Evolutionary conservation across 2,888 invertebrate genomes (phyloP).

Genomic region (Pheosia gnoma): DNA sequence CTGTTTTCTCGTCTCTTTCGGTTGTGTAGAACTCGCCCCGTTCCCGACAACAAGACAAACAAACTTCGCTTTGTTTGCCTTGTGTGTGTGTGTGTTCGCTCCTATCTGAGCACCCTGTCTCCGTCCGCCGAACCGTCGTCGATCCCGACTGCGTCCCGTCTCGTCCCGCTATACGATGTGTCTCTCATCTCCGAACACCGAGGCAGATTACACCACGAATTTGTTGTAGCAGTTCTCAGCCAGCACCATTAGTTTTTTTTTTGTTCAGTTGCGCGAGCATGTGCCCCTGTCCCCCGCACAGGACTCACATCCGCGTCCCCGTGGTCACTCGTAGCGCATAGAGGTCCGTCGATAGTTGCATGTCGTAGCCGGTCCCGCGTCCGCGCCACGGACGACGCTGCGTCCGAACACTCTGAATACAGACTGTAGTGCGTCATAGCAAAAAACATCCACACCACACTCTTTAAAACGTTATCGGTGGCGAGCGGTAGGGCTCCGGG

Average conservation of each 20-base stretch:
- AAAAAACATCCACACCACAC: slow-evolving; percentile 78
- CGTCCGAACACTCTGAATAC: slow-evolving; percentile 64
- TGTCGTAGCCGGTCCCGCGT: slow-evolving; percentile 47
- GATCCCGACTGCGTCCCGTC: slow-evolving; percentile 35
- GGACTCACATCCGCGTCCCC: slow-evolving; percentile 24
- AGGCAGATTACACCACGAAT: slow-evolving; percentile 46
- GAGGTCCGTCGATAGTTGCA: slow-evolving; percentile 50
- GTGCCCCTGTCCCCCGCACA: slow-evolving; percentile 38
- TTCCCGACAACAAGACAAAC: slow-evolving; percentile 26
- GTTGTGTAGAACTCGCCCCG: slow-evolving; percentile 39
- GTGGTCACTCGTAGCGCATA: slow-evolving; percentile 33
- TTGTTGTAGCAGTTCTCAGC: slow-evolving; percentile 48
- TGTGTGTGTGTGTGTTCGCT: slow-evolving; percentile 28
- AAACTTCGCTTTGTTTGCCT: slow-evolving; percentile 27
- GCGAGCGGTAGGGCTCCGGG: slow-evolving; percentile 16
- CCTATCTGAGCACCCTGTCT: slow-evolving; percentile 43
- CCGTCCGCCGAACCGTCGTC: slow-evolving; percentile 27
- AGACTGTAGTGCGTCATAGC: slow-evolving; percentile 41
- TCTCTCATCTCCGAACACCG: slow-evolving; percentile 40
- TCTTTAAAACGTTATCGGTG: slow-evolving; percentile 51
- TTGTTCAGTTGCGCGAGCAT: slow-evolving; percentile 48
- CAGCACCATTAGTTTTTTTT: slow-evolving; percentile 51
- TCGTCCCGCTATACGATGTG: slow-evolving; percentile 56
- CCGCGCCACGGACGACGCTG: slow-evolving; percentile 29
- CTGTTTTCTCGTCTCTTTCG: slow-evolving; percentile 65